These are phyloP conservation scores for Eucriotettix oculatus DNA, from an alignment of 2,888 invertebrate species.

Conservation along the genomic window DNA sequence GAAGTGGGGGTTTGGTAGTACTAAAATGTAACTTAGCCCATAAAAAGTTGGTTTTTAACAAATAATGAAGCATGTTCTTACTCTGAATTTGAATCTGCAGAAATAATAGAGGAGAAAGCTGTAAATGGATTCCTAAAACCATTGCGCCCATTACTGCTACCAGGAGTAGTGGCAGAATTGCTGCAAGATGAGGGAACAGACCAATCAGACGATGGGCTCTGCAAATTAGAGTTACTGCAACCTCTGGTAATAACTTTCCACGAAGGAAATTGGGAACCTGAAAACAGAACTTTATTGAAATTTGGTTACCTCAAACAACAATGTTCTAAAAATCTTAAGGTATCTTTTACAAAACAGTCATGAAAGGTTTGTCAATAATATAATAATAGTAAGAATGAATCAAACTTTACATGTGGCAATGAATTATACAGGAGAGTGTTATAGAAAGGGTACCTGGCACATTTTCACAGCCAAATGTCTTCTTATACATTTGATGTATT, in stretches of 20 bases:
- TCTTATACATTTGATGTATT: slow-evolving; percentile 32
- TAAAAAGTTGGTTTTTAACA: too few relatives aligned
- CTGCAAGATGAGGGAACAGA: slow-evolving; percentile 19
- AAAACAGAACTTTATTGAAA: background rate
- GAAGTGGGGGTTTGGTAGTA: too few relatives aligned
- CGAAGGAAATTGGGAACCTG: slow-evolving; percentile 16
- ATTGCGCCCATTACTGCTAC: slow-evolving; percentile 11
- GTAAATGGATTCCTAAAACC: slow-evolving; percentile 12
- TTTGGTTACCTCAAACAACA: too few relatives aligned
- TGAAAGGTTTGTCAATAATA: too few relatives aligned
- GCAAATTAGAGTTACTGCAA: slow-evolving; percentile 11
- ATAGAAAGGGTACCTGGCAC: background rate
- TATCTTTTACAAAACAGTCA: too few relatives aligned
- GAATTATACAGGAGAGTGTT: background rate
- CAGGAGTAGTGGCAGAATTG: slow-evolving; percentile 15
- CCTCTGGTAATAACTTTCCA: slow-evolving; percentile 15
- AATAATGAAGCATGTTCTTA: background rate
- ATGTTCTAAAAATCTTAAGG: too few relatives aligned
- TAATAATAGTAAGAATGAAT: too few relatives aligned
- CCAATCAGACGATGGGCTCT: slow-evolving; percentile 21
- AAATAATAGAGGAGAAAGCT: slow-evolving; percentile 18
- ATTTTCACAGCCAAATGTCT: background rate
- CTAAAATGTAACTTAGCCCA: too few relatives aligned
- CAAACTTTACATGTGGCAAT: too few relatives aligned
- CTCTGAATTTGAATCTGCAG: slow-evolving; percentile 8